Conservation (phyloP, 2,888 invertebrate genomes). For the Drosophila longiperda region DNA sequence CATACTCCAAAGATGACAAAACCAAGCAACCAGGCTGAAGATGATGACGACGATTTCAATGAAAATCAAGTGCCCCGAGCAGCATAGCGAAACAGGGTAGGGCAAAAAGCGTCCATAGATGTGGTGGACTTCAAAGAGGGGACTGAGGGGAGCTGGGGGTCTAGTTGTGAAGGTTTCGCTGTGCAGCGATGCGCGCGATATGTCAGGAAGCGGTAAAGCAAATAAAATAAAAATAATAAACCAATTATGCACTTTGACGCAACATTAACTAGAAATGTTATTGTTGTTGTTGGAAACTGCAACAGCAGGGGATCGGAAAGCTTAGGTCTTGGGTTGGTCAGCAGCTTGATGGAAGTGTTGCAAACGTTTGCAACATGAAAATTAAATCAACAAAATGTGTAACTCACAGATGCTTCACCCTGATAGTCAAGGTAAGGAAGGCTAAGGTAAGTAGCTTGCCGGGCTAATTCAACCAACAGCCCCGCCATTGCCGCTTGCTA, state of each 20-base stretch:
- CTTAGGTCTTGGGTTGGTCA: slow-evolving; percentile 52
- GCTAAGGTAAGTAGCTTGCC: slow-evolving; percentile 60
- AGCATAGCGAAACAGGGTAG: slow-evolving; percentile 63
- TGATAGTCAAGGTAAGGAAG: slow-evolving; percentile 65
- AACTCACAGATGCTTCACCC: slow-evolving; percentile 69
- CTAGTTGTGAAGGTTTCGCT: slow-evolving; percentile 35
- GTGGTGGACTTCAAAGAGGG: neutral
- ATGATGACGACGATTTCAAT: slow-evolving; percentile 53
- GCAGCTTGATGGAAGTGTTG: slow-evolving; percentile 60
- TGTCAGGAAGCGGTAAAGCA: slow-evolving; percentile 76
- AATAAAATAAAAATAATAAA: slow-evolving; percentile 79
- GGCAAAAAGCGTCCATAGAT: slow-evolving; percentile 64
- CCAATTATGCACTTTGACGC: slow-evolving; percentile 83
- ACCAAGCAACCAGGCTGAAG: slow-evolving; percentile 37
- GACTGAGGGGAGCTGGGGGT: neutral
- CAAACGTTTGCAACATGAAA: slow-evolving; percentile 63
- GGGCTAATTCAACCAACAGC: slow-evolving; percentile 77
- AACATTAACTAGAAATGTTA: slow-evolving; percentile 66
- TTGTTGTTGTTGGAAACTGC: neutral
- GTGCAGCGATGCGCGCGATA: slow-evolving; percentile 78
- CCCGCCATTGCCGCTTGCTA: slow-evolving; percentile 34
- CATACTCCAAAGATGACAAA: slow-evolving; percentile 79
- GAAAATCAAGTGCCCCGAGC: slow-evolving; percentile 77
- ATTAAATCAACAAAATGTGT: slow-evolving; percentile 78
- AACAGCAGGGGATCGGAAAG: neutral